Evolutionary conservation across 2,113 vertebrate species (phyloP).

Genomic region (Notarius lentiginosus): DNA sequence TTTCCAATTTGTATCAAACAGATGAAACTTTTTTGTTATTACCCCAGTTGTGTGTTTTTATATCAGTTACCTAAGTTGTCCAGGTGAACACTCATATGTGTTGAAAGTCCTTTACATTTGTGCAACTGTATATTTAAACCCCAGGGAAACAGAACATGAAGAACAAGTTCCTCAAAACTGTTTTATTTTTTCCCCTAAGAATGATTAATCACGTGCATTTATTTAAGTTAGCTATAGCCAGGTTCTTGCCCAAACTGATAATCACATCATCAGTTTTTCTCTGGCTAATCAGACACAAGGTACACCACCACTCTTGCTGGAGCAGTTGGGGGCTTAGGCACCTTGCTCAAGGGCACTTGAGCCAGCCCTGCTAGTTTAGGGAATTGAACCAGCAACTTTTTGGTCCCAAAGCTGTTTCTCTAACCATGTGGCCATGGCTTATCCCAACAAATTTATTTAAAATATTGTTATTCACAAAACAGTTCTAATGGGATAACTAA

Average conservation of each 20-base stretch:
- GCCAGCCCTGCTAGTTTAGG: no score
- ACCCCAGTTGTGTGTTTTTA: background rate
- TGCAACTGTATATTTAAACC: background rate
- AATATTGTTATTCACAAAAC: background rate
- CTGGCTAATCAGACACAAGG: no score
- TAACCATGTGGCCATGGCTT: no score
- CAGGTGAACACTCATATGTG: background rate
- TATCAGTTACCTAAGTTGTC: background rate
- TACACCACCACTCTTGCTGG: no score
- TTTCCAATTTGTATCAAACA: background rate
- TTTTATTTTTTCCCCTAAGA: background rate
- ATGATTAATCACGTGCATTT: background rate
- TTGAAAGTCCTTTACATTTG: background rate
- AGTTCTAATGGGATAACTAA: background rate
- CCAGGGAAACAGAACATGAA: background rate
- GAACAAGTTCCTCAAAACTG: background rate
- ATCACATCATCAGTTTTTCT: no score
- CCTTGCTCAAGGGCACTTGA: no score
- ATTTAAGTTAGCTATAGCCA: no score
- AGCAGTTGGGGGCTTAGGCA: no score
- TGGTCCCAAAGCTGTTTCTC: no score
- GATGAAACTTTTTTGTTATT: background rate
- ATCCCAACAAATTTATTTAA: background rate
- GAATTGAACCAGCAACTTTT: no score
- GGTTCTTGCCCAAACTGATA: no score